Evolutionary conservation across 2,113 vertebrate genomes (phyloP), one percentile per base, ranked within the genome.

Genomic region (Saimiri boliviensis): DNA sequence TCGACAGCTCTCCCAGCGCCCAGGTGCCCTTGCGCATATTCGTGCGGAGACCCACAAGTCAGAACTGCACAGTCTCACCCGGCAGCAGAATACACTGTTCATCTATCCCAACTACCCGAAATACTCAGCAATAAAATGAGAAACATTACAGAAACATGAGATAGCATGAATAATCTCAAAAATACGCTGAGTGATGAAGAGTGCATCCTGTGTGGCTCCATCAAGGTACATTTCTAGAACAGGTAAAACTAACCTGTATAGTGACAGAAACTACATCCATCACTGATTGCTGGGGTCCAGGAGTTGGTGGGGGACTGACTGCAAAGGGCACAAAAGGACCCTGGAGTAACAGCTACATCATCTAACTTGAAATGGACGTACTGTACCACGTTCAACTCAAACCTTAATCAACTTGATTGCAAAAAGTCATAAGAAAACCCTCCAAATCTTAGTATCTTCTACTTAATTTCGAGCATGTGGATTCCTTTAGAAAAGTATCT

Each of bases 51-150:
- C 25, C 42, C 8, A 6, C 30, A 52, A 4, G 2, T 52, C 47
- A 11, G 77, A 80, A 52, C 47, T 9, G 2, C 4, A 80, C 4
- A 80, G 77, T 52, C 77, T 52, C 0, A 35, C 30, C 30, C 35
- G 30, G 13, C 0, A 8, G 16, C 19, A 30, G 47, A 16, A 17
- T 6, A 16, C 6, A 11, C 10, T 27, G 58, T 9, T 9, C 0
- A 60, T 60, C 25, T 12, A 60, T 10, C 25, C 25, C 10, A 60
- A 11, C 4, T 60, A 60, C 63, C 30, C 6, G 30, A 60, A 60
- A 9, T 60, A 60, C 25, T 27, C 27, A 8, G 8, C 35, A 21
- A 54, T 58, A 58, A 60, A 25, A 60, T 66, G 60, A 30, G 66
- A 85, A 30, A 66, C 45, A n/a, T 47, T 56, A 40, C 11, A 30